phyloP scores from a whole-genome alignment of 2,888 invertebrate species.

The Aquatica leii region DNA sequence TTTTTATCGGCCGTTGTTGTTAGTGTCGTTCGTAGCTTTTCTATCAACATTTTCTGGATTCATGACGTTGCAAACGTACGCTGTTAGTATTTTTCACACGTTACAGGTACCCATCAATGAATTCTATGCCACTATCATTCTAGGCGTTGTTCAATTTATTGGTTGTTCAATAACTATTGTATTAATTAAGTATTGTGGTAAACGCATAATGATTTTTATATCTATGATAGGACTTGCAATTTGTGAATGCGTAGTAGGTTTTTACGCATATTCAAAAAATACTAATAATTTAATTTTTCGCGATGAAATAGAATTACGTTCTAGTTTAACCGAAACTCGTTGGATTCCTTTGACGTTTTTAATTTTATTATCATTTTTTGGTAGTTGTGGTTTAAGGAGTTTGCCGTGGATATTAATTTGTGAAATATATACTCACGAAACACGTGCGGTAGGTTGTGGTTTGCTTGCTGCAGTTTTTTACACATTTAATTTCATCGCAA shows the following conservation, averaged over 20 bases:
- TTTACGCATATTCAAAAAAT: constrained; percentile 61
- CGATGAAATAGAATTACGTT: not conserved
- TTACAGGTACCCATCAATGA: constrained; percentile 78
- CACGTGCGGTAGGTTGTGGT: constrained; percentile 76
- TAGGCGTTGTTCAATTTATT: constrained; percentile 75
- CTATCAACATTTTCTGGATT: constrained; percentile 80
- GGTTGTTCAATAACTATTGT: constrained; percentile 73
- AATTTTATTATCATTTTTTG: constrained; percentile 72
- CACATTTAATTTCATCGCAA: constrained; percentile 77
- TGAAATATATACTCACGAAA: constrained; percentile 76
- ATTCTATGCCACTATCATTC: constrained; percentile 76
- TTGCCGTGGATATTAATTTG: constrained; percentile 84
- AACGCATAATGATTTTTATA: constrained; percentile 71
- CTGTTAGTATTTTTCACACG: constrained; percentile 76
- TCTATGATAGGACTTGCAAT: constrained; percentile 73
- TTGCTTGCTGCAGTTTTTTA: constrained; percentile 78
- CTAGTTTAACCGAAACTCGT: constrained; percentile 57
- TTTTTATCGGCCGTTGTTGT: constrained; percentile 73
- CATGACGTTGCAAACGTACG: constrained; percentile 76
- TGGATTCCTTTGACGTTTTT: constrained; percentile 77
- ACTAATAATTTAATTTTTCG: not conserved
- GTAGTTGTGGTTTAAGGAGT: constrained; percentile 74
- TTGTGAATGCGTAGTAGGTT: constrained; percentile 70
- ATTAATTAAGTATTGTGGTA: constrained; percentile 76
- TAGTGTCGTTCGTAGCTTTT: constrained; percentile 74